Evolutionary conservation across 92 coral and sea anemone genomes (phyloP).

Genomic region (Paragorgia papillata): DNA sequence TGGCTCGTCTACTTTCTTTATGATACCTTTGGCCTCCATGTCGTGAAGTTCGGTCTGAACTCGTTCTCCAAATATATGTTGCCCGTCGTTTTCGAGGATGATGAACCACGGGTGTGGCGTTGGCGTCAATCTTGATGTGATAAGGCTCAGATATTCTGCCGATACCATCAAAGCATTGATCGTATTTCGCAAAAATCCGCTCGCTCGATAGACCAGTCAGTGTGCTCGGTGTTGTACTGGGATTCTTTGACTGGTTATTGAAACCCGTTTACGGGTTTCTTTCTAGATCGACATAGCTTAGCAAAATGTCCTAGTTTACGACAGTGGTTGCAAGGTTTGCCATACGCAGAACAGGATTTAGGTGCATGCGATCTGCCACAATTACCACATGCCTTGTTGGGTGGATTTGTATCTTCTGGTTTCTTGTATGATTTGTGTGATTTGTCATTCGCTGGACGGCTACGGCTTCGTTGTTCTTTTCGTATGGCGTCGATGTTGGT

Average conservation of each 20-base stretch:
- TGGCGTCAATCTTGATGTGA: conserved; percentile 47
- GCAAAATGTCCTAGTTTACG: too few relatives aligned
- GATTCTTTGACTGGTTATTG: background rate
- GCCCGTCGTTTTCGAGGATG: conserved; percentile 50
- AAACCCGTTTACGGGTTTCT: conserved; percentile 33
- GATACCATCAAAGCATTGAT: conserved; percentile 50
- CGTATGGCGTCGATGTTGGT: conserved; percentile 32
- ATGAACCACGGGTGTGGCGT: conserved; percentile 48
- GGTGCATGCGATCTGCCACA: conserved; percentile 47
- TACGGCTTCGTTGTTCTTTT: background rate
- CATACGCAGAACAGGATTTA: conserved; percentile 46
- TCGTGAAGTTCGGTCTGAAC: conserved; percentile 36
- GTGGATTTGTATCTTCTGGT: background rate
- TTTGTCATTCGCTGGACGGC: conserved; percentile 2
- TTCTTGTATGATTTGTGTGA: background rate
- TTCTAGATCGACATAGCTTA: conserved; percentile 38
- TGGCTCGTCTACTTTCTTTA: conserved; percentile 44
- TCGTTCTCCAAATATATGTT: conserved; percentile 26
- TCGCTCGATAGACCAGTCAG: conserved; percentile 14
- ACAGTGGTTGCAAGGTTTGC: conserved; percentile 40
- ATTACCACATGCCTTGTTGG: conserved; percentile 42
- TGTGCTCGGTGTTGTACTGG: background rate
- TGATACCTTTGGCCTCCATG: conserved; percentile 55
- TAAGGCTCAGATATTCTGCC: conserved; percentile 50
- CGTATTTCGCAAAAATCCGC: conserved; percentile 35